Conservation (phyloP, 2,888 invertebrate species). For the Myopa tessellatipennis region DNA sequence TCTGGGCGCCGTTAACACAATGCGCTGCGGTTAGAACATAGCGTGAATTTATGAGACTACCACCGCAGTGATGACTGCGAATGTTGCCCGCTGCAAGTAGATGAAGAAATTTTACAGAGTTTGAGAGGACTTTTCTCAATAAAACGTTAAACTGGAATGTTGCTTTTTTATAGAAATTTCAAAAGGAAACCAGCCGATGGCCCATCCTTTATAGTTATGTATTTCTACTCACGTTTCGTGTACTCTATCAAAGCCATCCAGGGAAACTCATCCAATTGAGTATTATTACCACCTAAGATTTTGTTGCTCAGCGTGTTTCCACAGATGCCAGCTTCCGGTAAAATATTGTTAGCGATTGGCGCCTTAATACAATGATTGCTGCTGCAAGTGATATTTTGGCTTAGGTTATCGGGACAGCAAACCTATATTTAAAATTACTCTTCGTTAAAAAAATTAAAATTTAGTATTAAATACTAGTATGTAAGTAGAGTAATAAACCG, state of each 20-base stretch:
- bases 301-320: slow-evolving; percentile 70
- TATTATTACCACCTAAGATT: slow-evolving; percentile 74
- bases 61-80: slow-evolving; percentile 78
- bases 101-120: too few relatives aligned
- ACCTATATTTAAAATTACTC: slow-evolving; percentile 2
- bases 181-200: too few relatives aligned
- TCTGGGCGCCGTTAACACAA: slow-evolving; percentile 75
- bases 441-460: neutral
- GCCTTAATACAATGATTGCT: neutral
- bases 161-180: too few relatives aligned
- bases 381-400: neutral
- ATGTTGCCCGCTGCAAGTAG: slow-evolving; percentile 48
- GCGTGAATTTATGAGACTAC: slow-evolving; percentile 73
- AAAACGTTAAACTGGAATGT: slow-evolving; percentile 52
- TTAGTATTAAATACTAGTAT: neutral
- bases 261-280: slow-evolving; percentile 76
- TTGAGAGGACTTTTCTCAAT: too few relatives aligned
- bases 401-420: slow-evolving; percentile 17
- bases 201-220: too few relatives aligned
- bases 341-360: slow-evolving; percentile 49
- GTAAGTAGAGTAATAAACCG: too few relatives aligned
- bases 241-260: slow-evolving; percentile 70
- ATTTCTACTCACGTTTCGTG: slow-evolving; percentile 56
- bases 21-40: slow-evolving; percentile 83
- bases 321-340: slow-evolving; percentile 70